Conservation (phyloP, 2,113 vertebrate genomes). For the Zapus hudsonius region DNA sequence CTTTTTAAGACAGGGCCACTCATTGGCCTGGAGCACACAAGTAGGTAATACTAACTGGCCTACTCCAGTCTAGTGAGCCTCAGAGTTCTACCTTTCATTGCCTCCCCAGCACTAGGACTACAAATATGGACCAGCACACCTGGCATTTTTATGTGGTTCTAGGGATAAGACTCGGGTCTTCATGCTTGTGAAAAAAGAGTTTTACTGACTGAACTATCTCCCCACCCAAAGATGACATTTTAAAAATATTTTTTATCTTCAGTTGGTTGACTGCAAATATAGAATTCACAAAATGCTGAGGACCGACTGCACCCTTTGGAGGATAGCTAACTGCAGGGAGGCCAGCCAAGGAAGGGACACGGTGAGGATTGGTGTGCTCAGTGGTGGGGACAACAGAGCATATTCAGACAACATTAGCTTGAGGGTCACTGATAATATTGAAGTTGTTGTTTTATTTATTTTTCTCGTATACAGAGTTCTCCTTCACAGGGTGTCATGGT, state of each 20-base stretch:
- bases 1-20: too few species aligned
- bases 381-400: background rate
- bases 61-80: too few species aligned
- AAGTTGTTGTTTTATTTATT: constrained; percentile 1
- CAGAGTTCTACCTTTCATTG: too few species aligned
- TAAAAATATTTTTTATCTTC: background rate
- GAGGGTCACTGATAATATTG: background rate
- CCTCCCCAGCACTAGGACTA: too few species aligned
- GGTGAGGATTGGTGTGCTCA: background rate
- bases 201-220: too few species aligned
- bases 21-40: too few species aligned
- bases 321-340: background rate
- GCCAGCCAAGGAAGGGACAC: background rate
- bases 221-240: background rate
- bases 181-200: too few species aligned
- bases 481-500: background rate
- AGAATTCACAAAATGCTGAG: background rate
- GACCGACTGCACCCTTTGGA: background rate
- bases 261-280: background rate
- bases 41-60: too few species aligned
- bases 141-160: too few species aligned
- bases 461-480: background rate
- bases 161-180: too few species aligned
- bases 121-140: too few species aligned
- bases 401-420: background rate